phyloP scores from a whole-genome alignment of 1,140 invertebrate species.

The Solenopsis fugax region DNA sequence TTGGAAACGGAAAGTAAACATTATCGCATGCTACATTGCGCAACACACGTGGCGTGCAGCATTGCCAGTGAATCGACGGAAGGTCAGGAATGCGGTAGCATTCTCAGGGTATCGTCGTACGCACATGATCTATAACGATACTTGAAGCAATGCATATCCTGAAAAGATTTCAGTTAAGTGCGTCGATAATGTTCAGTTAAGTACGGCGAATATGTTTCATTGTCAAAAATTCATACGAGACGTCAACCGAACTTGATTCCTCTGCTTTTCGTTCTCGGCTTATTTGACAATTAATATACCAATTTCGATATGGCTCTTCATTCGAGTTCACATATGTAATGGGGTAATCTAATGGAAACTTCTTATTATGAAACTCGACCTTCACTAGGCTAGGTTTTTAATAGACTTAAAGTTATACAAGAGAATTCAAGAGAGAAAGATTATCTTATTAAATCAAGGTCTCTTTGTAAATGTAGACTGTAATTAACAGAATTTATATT shows the following conservation, averaged over 20 bases:
- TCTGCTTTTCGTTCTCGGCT: neutral
- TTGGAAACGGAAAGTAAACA: constrained; percentile 7
- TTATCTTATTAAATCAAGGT: neutral
- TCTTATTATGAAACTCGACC: neutral
- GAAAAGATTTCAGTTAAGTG: neutral
- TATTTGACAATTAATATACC: neutral
- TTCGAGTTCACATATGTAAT: neutral
- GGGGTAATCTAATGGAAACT: neutral
- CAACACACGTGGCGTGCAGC: neutral
- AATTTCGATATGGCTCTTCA: neutral
- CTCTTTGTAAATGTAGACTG: neutral
- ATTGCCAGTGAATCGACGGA: neutral
- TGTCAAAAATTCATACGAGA: too few relatives aligned
- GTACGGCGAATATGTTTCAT: too few relatives aligned
- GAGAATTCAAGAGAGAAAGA: neutral
- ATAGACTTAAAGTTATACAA: neutral
- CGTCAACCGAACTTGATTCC: neutral
- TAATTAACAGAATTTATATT: neutral
- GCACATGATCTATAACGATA: neutral
- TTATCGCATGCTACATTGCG: constrained; percentile 14
- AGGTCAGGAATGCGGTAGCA: constrained; percentile 8
- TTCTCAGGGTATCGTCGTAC: neutral
- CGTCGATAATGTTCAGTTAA: neutral
- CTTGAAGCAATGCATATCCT: too few relatives aligned
- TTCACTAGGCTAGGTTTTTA: neutral